Base-by-base conservation (phyloP, 2,888 invertebrate species). In the Rhodophaea formosa region DNA sequence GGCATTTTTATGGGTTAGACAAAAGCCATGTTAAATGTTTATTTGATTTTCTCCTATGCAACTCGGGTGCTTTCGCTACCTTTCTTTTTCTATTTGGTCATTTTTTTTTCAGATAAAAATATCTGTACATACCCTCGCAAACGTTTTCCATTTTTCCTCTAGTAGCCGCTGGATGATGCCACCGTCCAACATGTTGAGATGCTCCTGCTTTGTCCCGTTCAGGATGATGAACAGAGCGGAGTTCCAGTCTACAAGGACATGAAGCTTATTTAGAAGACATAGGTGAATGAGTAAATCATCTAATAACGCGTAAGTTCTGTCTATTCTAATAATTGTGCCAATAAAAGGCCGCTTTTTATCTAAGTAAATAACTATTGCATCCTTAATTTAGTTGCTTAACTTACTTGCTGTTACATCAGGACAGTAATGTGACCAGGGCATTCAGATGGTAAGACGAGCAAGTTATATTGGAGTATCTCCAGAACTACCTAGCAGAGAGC, bases 141-240 rank as follows among this genome's bases (percentile, higher is more conserved):
- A 99, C 0, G 98, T 98, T 86, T 99, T 99, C 99, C 99, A 99
- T 84, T 99, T 99, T 86, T 99, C 99, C 84, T 99, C 99, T 15
- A 99, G 92, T 53, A 99, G 90, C 73, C 98, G 94, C 80, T 99
- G 98, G 75, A 99, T 99, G 58, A 99, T 99, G 32, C 99, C 99
- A 52, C 99, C 98, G 78, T 98, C 98, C 73, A 99, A 92, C 99
- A 99, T 99, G 81, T 99, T 98, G 79, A 99, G 93, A 93, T 99
- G 99, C 74, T 98, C 99, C 75, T 98, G 97, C 78, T 98, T 99
- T 8, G 97, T 98, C 57, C 99, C 99, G 79, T 99, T 98, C 62
- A 99, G 92, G 73, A 99, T 99, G 66, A 99, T 98, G 86, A 99
- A 98, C 57, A 99, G 91, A 0, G 99, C 99, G 0, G 99, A 99